Conservation (phyloP, 2,888 invertebrate genomes). For the Idaea dimidiata region DNA sequence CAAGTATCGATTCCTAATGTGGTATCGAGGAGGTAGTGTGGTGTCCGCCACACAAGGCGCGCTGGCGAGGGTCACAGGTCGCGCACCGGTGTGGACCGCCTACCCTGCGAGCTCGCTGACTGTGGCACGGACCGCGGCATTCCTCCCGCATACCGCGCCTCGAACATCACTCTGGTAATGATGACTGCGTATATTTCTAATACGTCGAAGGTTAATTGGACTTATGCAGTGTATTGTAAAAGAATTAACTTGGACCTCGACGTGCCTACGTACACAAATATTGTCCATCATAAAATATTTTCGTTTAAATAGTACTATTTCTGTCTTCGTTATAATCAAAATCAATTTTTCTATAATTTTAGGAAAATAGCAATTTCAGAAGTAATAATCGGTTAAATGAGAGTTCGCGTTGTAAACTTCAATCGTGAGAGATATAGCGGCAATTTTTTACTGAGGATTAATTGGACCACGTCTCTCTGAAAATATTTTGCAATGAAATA, state of each 20-base stretch:
- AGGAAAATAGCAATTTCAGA: conserved; percentile 32
- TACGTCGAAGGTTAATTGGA: conserved; percentile 77
- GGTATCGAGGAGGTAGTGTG: conserved; percentile 21
- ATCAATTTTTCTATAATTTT: conserved; percentile 29
- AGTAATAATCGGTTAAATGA: conserved; percentile 12
- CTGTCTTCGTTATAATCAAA: conserved; percentile 29
- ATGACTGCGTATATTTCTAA: conserved; percentile 72
- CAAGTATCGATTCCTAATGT: conserved; percentile 37
- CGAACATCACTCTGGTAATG: conserved; percentile 58
- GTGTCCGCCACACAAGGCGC: conserved; percentile 57
- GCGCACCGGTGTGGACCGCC: conserved; percentile 38
- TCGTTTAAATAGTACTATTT: conserved; percentile 14
- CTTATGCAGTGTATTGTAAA: conserved; percentile 69
- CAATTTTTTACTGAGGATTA: neutral
- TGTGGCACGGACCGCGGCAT: conserved; percentile 61
- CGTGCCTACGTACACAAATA: conserved; percentile 16
- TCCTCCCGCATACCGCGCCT: conserved; percentile 51
- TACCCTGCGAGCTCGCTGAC: conserved; percentile 56
- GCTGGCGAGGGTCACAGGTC: conserved; percentile 68
- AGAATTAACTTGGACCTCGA: conserved; percentile 55
- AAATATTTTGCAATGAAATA: neutral
- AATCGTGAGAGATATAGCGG: neutral
- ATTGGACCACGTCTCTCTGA: neutral
- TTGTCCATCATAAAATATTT: conserved; percentile 33
- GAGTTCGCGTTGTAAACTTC: conserved; percentile 16